Evolutionary conservation across 2,113 vertebrate species (phyloP).

Genomic region (Corydoras maculifer): DNA sequence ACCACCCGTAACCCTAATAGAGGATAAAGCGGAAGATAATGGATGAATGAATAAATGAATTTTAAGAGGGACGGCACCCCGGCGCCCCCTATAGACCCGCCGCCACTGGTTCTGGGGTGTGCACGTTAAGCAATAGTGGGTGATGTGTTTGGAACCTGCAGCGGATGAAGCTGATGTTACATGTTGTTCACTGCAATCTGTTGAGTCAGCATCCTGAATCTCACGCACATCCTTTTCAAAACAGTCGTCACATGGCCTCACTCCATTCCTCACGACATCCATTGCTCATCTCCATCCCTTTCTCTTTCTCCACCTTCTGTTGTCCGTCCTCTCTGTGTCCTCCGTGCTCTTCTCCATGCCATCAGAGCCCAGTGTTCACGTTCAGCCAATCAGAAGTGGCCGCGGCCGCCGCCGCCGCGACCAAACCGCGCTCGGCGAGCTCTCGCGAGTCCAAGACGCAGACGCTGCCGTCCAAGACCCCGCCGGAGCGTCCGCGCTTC

Average conservation of each 20-base stretch:
- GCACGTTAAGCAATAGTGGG: too few species aligned
- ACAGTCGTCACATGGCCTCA: constrained; percentile 25
- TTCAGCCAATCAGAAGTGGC: constrained; percentile 78
- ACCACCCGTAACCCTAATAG: too few species aligned
- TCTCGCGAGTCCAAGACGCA: constrained; percentile 81
- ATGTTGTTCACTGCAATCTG: too few species aligned
- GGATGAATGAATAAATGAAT: too few species aligned
- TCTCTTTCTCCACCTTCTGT: constrained; percentile 31
- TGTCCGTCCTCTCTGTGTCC: constrained; percentile 37
- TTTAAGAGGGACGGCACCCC: too few species aligned
- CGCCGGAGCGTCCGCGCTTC: constrained; percentile 68
- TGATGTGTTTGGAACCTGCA: too few species aligned
- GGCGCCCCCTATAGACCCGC: too few species aligned
- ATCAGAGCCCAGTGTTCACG: constrained; percentile 86
- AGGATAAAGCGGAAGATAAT: too few species aligned
- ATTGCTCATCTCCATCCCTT: constrained; percentile 38
- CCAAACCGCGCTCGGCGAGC: constrained; percentile 63
- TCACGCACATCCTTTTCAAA: constrained; percentile 11
- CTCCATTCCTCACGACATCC: constrained; percentile 29
- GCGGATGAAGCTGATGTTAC: too few species aligned
- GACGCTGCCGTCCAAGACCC: constrained; percentile 80
- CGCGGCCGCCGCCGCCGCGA: constrained; percentile 56
- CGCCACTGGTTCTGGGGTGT: too few species aligned
- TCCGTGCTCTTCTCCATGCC: constrained; percentile 57
- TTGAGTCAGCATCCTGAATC: not conserved